Evolutionary conservation across 2,888 invertebrate species (phyloP), one percentile per base, ranked within the genome.

Genomic region (Pristionchus entomophagus): DNA sequence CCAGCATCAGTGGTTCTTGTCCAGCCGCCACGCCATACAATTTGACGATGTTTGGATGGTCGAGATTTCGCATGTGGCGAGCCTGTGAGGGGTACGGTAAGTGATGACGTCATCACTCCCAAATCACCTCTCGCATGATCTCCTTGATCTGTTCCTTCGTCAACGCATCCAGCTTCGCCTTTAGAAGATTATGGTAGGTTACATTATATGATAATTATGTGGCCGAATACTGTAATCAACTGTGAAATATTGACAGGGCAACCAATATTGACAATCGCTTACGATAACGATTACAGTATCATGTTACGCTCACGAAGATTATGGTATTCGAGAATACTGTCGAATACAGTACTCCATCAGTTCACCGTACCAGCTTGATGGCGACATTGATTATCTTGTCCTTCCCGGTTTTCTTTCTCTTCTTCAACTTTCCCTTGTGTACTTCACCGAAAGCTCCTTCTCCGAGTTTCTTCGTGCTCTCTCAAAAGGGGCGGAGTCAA

Each of bases 121-220:
- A n/a, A 22, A 12, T 5, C n/a, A 84, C 84, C 73, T 84, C 84
- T 51, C 84, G n/a, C 84, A 84, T 84, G 35, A 84, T 49, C 29
- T 84, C 84, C 73, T 84, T 84, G 51, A 84, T 84, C 73, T 84
- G 84, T n/a, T 84, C 84, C 32, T 84, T 84, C 32, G 84, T 84
- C 45, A 84, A 49, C 22, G 45, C 53, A 22, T 84, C 84, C 51
- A 84, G 84, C 38, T 84, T 84, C 10, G 84, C 84, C 51, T 77
- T 8, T 22, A 45, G 22, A 41, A 2, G 19, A 49, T 49, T 26
- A 17, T 2, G 35, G 49, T 26, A 77, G 41, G 45, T 77, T n/a
- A n/a, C 45, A 22, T 0, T 8, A 29, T 59, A 6, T 8, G 26
- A n/a, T n/a, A 17, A 22, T 17, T 3, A 22, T 1, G 0, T 22